Evolutionary conservation across 2,113 vertebrate species (phyloP).

Genomic region (Tragelaphus imberbis): DNA sequence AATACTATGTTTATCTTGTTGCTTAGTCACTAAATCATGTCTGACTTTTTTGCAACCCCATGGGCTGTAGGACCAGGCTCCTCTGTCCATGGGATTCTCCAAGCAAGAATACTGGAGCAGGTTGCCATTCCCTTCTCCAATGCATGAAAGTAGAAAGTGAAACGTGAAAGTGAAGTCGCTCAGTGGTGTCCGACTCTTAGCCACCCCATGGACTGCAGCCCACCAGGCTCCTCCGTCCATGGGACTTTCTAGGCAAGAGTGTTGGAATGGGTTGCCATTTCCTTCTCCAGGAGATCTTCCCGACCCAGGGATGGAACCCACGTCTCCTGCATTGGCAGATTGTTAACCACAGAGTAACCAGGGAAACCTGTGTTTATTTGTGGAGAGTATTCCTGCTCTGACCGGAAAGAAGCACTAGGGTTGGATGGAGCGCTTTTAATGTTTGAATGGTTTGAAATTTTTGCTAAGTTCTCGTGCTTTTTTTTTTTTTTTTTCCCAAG

Average conservation of each 20-base stretch:
- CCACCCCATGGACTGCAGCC: background rate
- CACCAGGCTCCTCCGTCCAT: background rate
- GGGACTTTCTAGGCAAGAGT: background rate
- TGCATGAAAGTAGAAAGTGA: too few species aligned
- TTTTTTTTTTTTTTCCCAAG: background rate
- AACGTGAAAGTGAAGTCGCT: too few species aligned
- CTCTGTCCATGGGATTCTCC: accelerated
- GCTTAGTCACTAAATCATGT: background rate
- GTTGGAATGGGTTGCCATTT: background rate
- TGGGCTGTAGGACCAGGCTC: background rate
- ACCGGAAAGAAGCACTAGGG: background rate
- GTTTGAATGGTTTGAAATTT: background rate
- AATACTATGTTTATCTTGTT: background rate
- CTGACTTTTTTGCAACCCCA: background rate
- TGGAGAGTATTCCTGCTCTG: background rate
- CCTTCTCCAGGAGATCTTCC: background rate
- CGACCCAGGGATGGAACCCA: background rate
- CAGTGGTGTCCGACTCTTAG: background rate
- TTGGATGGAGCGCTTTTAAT: background rate
- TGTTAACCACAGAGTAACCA: background rate
- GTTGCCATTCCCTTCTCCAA: background rate
- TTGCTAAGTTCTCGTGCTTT: background rate
- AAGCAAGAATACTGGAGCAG: background rate
- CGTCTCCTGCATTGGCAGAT: background rate
- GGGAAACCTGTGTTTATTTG: background rate